These are phyloP conservation scores for Drosophila lacteicornis DNA, from an alignment of 1,140 invertebrate genomes.

Conservation along the genomic window DNA sequence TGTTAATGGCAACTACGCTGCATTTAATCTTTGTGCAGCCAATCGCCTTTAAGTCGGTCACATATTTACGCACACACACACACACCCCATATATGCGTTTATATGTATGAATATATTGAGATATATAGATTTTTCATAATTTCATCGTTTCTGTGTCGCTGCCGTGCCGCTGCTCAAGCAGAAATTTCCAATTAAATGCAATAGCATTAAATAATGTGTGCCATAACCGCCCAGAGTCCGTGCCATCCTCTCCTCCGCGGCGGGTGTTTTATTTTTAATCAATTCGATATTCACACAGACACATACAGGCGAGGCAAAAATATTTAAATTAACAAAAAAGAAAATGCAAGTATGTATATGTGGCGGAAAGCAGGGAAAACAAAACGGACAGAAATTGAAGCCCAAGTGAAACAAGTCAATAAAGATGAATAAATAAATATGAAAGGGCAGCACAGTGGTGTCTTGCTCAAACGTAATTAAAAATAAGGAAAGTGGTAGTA, in stretches of 20 bases:
- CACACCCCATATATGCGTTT: background rate
- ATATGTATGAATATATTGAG: constrained; percentile 20
- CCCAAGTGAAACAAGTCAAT: constrained; percentile 49
- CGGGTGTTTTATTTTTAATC: constrained; percentile 54
- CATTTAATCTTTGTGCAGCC: constrained; percentile 68
- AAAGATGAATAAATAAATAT: constrained; percentile 41
- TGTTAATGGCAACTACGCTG: constrained; percentile 81
- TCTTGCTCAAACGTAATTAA: no score
- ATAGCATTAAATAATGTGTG: constrained; percentile 59
- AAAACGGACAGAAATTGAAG: constrained; percentile 18
- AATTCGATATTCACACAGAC: constrained; percentile 53
- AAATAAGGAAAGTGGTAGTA: background rate
- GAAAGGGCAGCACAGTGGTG: constrained; percentile 22
- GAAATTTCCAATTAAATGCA: constrained; percentile 72
- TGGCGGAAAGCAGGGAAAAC: constrained; percentile 8
- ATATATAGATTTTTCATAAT: constrained; percentile 68
- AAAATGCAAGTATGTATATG: background rate
- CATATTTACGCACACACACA: constrained; percentile 31
- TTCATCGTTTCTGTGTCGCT: constrained; percentile 42
- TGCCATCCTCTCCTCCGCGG: background rate
- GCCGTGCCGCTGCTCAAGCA: constrained; percentile 54
- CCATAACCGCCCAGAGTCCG: constrained; percentile 14
- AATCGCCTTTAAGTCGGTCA: constrained; percentile 60
- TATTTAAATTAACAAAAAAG: constrained; percentile 49
- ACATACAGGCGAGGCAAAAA: constrained; percentile 17